These are phyloP conservation scores for Falco punctatus DNA, from an alignment of 2,113 vertebrate genomes.

Conservation along the genomic window DNA sequence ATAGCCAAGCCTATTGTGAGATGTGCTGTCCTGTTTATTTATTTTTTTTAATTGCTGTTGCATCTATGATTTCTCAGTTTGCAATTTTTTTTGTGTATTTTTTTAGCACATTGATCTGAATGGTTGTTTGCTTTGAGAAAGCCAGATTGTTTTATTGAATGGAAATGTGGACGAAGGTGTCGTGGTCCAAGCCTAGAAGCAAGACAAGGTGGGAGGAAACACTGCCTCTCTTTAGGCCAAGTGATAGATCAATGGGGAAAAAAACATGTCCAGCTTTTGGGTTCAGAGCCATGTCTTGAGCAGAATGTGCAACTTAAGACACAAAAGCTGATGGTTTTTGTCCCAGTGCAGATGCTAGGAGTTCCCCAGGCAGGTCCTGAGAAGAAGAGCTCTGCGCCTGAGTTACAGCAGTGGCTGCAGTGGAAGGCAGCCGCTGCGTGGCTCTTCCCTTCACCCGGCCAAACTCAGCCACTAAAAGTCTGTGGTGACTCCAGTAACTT, in stretches of 20 bases:
- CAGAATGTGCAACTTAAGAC: background rate
- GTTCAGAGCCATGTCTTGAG: background rate
- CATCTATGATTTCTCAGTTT: background rate
- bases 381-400: background rate
- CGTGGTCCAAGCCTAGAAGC: background rate
- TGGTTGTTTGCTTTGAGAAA: background rate
- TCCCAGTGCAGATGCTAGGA: background rate
- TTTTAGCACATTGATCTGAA: background rate
- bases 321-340: background rate
- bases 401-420: background rate
- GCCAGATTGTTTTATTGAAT: background rate
- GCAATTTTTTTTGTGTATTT: background rate
- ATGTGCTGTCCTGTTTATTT: background rate
- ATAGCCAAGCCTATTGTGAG: background rate
- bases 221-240: background rate
- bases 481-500: background rate
- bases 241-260: rapidly evolving
- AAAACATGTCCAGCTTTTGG: background rate
- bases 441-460: background rate
- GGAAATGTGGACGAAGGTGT: background rate
- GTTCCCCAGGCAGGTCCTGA: background rate
- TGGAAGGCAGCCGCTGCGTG: background rate
- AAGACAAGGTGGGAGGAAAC: background rate
- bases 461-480: background rate
- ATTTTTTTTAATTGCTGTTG: background rate